Conservation (phyloP, 1,140 invertebrate species). For the Trichonephila clavata region DNA sequence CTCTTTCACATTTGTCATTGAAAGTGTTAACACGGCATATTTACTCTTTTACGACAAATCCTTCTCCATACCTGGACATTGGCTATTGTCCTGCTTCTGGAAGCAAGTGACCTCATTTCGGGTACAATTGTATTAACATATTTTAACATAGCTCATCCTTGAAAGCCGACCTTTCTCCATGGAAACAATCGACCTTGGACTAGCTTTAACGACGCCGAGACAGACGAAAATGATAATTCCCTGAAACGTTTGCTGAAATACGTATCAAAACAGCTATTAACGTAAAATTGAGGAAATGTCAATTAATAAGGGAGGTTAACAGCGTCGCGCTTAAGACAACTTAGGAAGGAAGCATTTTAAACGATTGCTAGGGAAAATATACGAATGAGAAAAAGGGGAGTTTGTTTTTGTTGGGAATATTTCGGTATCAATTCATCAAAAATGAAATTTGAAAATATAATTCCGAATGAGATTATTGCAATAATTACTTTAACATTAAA, state of each 20-base stretch:
- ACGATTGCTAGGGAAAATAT: neutral
- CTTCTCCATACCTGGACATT: neutral
- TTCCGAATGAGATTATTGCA: too few species aligned
- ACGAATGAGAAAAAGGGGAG: neutral
- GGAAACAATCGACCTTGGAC: neutral
- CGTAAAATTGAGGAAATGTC: neutral
- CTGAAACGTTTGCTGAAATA: neutral
- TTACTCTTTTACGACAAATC: neutral
- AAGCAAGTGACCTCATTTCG: neutral
- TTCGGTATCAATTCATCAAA: too few species aligned
- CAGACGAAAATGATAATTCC: neutral
- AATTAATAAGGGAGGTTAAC: neutral
- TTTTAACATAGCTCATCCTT: constrained; percentile 7
- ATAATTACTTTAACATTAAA: too few species aligned
- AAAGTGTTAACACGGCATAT: neutral
- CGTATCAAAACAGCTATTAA: neutral
- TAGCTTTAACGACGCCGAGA: neutral
- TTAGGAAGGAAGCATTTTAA: neutral
- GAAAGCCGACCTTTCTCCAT: constrained; percentile 2
- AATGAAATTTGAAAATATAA: too few species aligned
- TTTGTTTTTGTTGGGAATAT: neutral
- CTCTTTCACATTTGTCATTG: neutral
- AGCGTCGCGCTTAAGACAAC: neutral
- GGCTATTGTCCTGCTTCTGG: neutral
- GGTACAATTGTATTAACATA: neutral